A percentile compares a stretch with the other conserved stretches of the same genome.
Evolutionary conservation across 2,797 vertebrate genomes (phyloP).

Genomic region (Threskiornis aethiopicus): DNA sequence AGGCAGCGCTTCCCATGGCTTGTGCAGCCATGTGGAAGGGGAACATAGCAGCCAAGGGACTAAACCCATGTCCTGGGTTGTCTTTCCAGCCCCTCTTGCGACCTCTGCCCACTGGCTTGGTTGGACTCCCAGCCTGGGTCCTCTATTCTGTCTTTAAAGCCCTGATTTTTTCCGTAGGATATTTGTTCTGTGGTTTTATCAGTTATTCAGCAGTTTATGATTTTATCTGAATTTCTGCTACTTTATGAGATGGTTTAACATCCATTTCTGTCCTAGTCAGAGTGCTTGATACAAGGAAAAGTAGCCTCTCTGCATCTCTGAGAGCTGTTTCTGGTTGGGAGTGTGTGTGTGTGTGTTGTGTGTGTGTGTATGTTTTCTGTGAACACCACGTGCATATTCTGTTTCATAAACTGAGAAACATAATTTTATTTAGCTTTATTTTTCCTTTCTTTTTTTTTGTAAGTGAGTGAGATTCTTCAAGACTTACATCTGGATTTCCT

Average conservation of each 20-base stretch:
- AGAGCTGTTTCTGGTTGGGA: neutral
- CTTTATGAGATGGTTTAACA: neutral
- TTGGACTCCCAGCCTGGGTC: neutral
- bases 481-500: neutral
- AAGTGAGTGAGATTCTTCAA: neutral
- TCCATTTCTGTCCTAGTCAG: neutral
- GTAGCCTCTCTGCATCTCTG: neutral
- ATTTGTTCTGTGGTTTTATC: neutral
- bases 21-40: neutral
- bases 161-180: neutral
- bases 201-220: neutral
- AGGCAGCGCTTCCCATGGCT: neutral
- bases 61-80: neutral
- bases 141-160: neutral
- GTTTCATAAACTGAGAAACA: neutral
- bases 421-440: neutral
- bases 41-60: neutral
- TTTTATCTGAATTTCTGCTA: neutral
- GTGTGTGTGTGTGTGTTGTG: neutral
- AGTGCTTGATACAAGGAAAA: neutral
- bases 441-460: neutral
- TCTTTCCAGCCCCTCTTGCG: neutral
- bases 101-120: neutral
- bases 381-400: neutral
- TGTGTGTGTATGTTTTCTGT: neutral